A percentile compares a stretch with the other conserved stretches of the same genome.
These are phyloP conservation scores for Microdon myrmicae DNA, from an alignment of 2,888 invertebrate species.

Conservation along the genomic window DNA sequence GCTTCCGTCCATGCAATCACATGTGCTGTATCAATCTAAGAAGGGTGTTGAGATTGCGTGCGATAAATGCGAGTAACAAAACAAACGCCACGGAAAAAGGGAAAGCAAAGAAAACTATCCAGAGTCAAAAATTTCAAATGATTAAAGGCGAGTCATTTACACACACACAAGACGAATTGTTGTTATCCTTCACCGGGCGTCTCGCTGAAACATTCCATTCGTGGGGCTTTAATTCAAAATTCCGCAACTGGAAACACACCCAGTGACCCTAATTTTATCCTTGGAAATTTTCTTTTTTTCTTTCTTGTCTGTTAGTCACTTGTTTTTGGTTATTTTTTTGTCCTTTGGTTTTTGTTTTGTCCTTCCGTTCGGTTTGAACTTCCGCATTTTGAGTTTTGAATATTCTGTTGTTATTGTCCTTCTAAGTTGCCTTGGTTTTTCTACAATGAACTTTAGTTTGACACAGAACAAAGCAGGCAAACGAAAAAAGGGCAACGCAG, in stretches of 20 bases:
- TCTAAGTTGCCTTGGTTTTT: slow-evolving; percentile 24
- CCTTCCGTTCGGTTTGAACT: slow-evolving; percentile 56
- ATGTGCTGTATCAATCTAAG: slow-evolving; percentile 24
- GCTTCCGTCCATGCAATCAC: slow-evolving; percentile 30
- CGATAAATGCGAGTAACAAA: slow-evolving; percentile 24
- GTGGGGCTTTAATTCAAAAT: slow-evolving; percentile 37
- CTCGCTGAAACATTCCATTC: slow-evolving; percentile 10
- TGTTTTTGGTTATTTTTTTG: slow-evolving; percentile 49
- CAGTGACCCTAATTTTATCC: slow-evolving; percentile 64
- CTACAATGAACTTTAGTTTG: slow-evolving; percentile 1
- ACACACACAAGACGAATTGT: slow-evolving; percentile 7
- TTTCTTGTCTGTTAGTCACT: slow-evolving; percentile 5
- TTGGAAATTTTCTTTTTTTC: slow-evolving; percentile 56
- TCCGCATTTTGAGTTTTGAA: slow-evolving; percentile 42
- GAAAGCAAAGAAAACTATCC: not conserved
- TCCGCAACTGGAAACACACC: slow-evolving; percentile 58
- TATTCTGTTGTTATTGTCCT: slow-evolving; percentile 2
- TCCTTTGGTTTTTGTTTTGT: slow-evolving; percentile 59
- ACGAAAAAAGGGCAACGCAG: slow-evolving; percentile 8
- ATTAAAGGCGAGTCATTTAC: slow-evolving; percentile 27
- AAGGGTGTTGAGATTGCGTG: slow-evolving; percentile 41
- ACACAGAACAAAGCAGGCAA: slow-evolving; percentile 3
- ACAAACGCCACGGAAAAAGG: not conserved
- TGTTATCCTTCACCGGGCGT: too few relatives aligned
- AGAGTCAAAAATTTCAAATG: slow-evolving; percentile 32